A percentile compares a stretch with the other conserved stretches of the same genome.
Evolutionary conservation across 2,888 invertebrate genomes (phyloP).

Genomic region (Meliscaeva auricollis): DNA sequence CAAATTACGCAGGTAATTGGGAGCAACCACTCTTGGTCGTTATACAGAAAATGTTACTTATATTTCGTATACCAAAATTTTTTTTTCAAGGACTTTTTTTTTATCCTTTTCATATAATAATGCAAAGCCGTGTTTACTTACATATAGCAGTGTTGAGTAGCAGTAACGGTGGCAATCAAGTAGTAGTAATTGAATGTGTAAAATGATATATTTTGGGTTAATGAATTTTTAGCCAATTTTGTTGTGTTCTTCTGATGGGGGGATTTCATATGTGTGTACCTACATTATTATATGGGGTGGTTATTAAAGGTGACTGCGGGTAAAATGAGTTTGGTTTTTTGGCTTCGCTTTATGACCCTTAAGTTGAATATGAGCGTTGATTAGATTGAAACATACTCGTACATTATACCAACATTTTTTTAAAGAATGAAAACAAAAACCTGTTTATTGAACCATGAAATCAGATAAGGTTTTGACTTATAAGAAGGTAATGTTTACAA

Average conservation of each 20-base stretch:
- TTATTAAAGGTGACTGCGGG: neutral
- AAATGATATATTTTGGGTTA: slow-evolving; percentile 76
- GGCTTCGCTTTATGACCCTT: slow-evolving; percentile 33
- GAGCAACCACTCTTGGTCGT: slow-evolving; percentile 69
- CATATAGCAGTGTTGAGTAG: slow-evolving; percentile 2
- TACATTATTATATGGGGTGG: neutral
- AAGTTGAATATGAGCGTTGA: slow-evolving; percentile 55
- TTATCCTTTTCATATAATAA: slow-evolving; percentile 59
- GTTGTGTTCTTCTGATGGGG: neutral
- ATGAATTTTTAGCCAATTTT: slow-evolving; percentile 74
- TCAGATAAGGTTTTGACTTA: slow-evolving; percentile 7
- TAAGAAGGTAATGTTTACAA: neutral
- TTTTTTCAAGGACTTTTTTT: slow-evolving; percentile 52
- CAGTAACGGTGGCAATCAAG: slow-evolving; percentile 31
- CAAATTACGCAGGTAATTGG: slow-evolving; percentile 76
- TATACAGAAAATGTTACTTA: slow-evolving; percentile 53
- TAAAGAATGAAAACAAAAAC: neutral
- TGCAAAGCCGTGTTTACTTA: neutral
- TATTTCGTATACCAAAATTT: slow-evolving; percentile 31
- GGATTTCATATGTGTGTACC: neutral
- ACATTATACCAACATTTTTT: no score
- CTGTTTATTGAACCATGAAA: slow-evolving; percentile 23
- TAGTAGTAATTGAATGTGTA: slow-evolving; percentile 74
- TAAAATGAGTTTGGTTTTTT: slow-evolving; percentile 22
- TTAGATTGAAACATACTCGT: slow-evolving; percentile 46